These are phyloP conservation scores for Zhengitettix transpicula DNA, from an alignment of 2,888 invertebrate species.

Conservation along the genomic window DNA sequence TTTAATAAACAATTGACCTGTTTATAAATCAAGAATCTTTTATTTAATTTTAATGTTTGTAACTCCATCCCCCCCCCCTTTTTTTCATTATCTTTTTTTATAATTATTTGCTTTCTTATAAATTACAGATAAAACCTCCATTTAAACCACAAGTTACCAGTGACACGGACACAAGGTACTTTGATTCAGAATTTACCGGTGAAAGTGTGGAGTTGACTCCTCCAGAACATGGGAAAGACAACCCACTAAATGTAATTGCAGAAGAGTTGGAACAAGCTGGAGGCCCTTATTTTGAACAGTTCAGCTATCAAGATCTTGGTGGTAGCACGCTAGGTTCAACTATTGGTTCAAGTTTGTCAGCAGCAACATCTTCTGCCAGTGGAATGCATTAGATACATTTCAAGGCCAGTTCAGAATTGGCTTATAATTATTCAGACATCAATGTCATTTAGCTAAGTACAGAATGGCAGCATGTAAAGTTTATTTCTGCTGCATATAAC, in stretches of 20 bases:
- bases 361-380: neutral
- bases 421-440: too few relatives aligned
- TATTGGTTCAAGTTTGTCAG: slow-evolving; percentile 18
- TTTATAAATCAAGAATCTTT: too few relatives aligned
- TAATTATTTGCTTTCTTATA: slow-evolving; percentile 1
- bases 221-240: slow-evolving; percentile 45
- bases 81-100: neutral
- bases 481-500: too few relatives aligned
- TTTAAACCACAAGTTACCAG: slow-evolving; percentile 87
- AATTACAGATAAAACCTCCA: slow-evolving; percentile 66
- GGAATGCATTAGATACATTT: too few relatives aligned
- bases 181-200: slow-evolving; percentile 95
- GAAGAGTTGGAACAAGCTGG: slow-evolving; percentile 34
- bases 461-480: too few relatives aligned
- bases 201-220: slow-evolving; percentile 94
- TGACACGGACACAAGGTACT: slow-evolving; percentile 94
- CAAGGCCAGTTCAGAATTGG: too few relatives aligned
- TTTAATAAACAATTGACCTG: too few relatives aligned
- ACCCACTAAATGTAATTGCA: slow-evolving; percentile 39
- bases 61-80: too few relatives aligned
- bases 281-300: slow-evolving; percentile 51
- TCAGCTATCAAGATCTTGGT: slow-evolving; percentile 62
- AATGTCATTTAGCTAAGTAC: too few relatives aligned
- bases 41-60: too few relatives aligned
- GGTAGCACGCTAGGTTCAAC: slow-evolving; percentile 45